Evolutionary conservation across 2,797 vertebrate species (phyloP).

Genomic region (Malacoctenus gilli): DNA sequence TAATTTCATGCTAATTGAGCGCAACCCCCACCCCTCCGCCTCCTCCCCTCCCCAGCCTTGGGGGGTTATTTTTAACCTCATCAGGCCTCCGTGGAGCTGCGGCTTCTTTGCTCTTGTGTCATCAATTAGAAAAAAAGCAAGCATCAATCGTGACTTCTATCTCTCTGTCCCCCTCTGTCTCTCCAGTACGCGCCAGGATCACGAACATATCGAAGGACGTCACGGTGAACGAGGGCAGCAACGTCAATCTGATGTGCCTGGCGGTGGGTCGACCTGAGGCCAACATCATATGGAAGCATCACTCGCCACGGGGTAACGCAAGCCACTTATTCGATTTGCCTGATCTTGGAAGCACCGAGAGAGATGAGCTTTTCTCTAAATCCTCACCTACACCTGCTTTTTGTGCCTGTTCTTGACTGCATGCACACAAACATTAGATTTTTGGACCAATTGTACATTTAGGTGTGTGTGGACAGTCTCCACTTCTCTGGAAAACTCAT

Average conservation of each 20-base stretch:
- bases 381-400: no score
- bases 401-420: no score
- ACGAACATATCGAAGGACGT: constrained; percentile 93
- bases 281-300: constrained; percentile 91
- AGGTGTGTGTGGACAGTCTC: no score
- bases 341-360: no score
- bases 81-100: constrained; percentile 26
- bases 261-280: constrained; percentile 94
- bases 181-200: constrained; percentile 95
- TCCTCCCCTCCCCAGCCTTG: constrained; percentile 26
- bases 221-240: constrained; percentile 95
- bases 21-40: no score
- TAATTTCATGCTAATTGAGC: constrained; percentile 72
- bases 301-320: constrained; percentile 87
- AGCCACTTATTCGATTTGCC: no score
- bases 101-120: constrained; percentile 42
- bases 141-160: constrained; percentile 47
- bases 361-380: no score
- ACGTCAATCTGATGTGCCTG: constrained; percentile 91
- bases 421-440: no score
- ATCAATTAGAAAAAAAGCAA: constrained; percentile 54
- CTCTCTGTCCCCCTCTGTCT: constrained; percentile 37
- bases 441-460: no score
- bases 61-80: constrained; percentile 68
- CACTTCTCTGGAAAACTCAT: no score